These are phyloP conservation scores for Albula glossodonta DNA, from an alignment of 2,113 vertebrate genomes.

Conservation along the genomic window DNA sequence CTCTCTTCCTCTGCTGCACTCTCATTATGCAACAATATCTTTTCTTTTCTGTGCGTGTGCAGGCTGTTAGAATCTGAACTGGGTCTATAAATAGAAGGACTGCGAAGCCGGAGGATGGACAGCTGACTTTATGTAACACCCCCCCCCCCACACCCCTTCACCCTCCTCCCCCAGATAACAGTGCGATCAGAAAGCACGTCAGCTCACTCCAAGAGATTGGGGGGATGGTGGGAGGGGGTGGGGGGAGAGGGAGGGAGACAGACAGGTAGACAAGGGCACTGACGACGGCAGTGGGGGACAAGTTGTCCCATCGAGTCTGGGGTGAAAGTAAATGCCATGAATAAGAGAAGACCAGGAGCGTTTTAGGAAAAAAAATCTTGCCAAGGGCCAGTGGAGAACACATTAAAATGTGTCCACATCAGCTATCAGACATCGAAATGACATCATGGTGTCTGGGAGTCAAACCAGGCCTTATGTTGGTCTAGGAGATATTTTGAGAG, in stretches of 20 bases:
- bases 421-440: too few relatives aligned
- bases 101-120: conserved; percentile 42
- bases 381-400: too few relatives aligned
- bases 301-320: conserved; percentile 31
- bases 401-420: too few relatives aligned
- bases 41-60: conserved; percentile 29
- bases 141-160: conserved; percentile 11
- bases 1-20: background rate
- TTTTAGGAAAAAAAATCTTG: too few relatives aligned
- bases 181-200: conserved; percentile 2
- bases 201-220: conserved; percentile 23
- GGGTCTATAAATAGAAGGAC: conserved; percentile 51
- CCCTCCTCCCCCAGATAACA: conserved; percentile 20
- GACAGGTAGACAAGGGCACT: conserved; percentile 26
- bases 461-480: conserved; percentile 10
- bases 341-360: conserved; percentile 10
- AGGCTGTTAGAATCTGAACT: conserved; percentile 50
- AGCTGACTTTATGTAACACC: conserved; percentile 43
- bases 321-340: conserved; percentile 23
- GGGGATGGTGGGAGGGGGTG: background rate
- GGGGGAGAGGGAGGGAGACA: background rate
- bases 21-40: conserved; percentile 27
- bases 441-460: conserved; percentile 20
- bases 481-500: too few relatives aligned
- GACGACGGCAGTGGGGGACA: conserved; percentile 35